These are phyloP conservation scores for Drosophila pruinosa DNA, from an alignment of 1,140 invertebrate genomes.

Conservation along the genomic window DNA sequence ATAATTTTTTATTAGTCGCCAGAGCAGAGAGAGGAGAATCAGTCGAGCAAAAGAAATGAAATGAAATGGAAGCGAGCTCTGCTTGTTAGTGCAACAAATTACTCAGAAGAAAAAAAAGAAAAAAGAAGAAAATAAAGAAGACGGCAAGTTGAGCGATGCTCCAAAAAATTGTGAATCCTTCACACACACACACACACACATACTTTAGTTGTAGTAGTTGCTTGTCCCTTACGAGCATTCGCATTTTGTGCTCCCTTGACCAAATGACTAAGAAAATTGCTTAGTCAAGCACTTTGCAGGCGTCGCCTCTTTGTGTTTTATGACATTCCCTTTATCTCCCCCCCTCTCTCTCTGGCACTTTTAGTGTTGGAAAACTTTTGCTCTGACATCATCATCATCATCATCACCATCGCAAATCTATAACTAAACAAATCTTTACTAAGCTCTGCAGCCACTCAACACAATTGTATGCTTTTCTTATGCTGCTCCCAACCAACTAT, in stretches of 20 bases:
- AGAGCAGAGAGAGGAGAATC: slow-evolving; percentile 11
- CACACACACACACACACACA: background rate
- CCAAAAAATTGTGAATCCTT: slow-evolving; percentile 4
- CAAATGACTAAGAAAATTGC: slow-evolving; percentile 71
- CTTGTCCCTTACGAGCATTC: background rate
- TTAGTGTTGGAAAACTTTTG: slow-evolving; percentile 3
- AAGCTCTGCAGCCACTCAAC: slow-evolving; percentile 5
- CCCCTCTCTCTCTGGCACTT: background rate
- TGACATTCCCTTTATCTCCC: slow-evolving; percentile 45
- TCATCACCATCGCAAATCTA: background rate
- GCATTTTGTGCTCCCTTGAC: slow-evolving; percentile 32
- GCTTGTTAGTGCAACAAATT: slow-evolving; percentile 74
- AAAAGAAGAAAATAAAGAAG: background rate
- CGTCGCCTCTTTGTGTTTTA: slow-evolving; percentile 69
- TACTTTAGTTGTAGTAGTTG: too few species aligned
- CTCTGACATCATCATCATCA: background rate
- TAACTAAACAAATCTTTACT: slow-evolving; percentile 2
- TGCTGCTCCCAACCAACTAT: background rate
- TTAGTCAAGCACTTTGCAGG: slow-evolving; percentile 70
- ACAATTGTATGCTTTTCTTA: slow-evolving; percentile 1
- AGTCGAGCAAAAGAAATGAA: slow-evolving; percentile 44
- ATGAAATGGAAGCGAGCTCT: slow-evolving; percentile 62
- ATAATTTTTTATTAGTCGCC: slow-evolving; percentile 71
- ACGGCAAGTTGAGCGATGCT: slow-evolving; percentile 18
- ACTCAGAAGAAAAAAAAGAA: slow-evolving; percentile 46